Evolutionary conservation across 2,113 vertebrate species (phyloP).

Genomic region (Muntiacus reevesi): DNA sequence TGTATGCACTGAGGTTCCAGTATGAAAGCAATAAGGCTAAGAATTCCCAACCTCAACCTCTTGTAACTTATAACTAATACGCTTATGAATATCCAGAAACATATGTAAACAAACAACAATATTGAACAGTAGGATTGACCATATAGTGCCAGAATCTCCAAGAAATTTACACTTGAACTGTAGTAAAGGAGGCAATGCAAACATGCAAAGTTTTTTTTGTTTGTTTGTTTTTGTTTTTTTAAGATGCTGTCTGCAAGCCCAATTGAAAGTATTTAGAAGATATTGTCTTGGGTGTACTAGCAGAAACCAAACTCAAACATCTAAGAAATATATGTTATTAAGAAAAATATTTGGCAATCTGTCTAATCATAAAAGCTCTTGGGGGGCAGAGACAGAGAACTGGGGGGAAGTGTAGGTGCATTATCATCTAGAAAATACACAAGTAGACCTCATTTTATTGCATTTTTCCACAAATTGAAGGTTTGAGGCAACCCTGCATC

Average conservation of each 20-base stretch:
- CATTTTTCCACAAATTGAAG: neutral
- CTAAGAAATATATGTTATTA: neutral
- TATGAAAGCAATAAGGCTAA: too few relatives aligned
- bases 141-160: neutral
- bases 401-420: neutral
- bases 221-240: neutral
- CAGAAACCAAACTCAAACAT: too few relatives aligned
- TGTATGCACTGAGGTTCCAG: neutral
- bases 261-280: neutral
- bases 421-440: neutral
- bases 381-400: neutral
- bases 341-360: neutral
- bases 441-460: neutral
- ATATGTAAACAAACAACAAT: neutral
- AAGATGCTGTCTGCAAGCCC: neutral
- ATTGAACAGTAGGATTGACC: neutral
- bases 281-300: neutral
- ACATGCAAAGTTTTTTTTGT: neutral
- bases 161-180: neutral
- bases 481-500: neutral
- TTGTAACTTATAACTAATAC: neutral
- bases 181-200: neutral
- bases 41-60: too few relatives aligned
- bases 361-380: neutral
- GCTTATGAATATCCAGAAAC: neutral